A percentile compares a stretch with the other conserved stretches of the same genome.
Conservation (phyloP, 2,797 vertebrate species). For the Centroberyx gerrardi region DNA sequence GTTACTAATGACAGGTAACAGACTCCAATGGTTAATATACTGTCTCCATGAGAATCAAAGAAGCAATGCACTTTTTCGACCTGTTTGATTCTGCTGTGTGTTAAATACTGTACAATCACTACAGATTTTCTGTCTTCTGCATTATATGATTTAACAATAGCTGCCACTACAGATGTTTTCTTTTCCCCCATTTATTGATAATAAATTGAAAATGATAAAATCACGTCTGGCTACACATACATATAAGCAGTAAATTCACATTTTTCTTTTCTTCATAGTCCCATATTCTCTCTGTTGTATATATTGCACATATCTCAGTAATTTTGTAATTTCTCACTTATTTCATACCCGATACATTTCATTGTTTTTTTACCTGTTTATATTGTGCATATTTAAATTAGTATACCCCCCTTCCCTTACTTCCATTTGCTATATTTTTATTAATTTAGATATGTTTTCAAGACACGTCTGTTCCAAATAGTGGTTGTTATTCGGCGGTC, state of each 20-base stretch:
- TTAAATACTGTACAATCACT: constrained; percentile 58
- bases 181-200: constrained; percentile 50
- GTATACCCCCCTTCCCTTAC: too few species aligned
- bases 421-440: too few species aligned
- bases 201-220: constrained; percentile 55
- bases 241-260: background rate
- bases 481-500: background rate
- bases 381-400: too few species aligned
- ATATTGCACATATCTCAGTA: too few species aligned
- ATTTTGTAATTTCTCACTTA: too few species aligned
- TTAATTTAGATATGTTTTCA: too few species aligned
- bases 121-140: constrained; percentile 40
- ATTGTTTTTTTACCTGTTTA: too few species aligned
- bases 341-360: too few species aligned
- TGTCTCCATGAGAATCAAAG: constrained; percentile 59
- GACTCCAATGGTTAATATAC: constrained; percentile 19
- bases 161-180: constrained; percentile 37
- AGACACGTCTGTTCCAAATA: too few species aligned
- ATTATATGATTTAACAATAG: constrained; percentile 44
- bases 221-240: constrained; percentile 1
- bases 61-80: constrained; percentile 82
- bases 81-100: constrained; percentile 26
- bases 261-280: too few species aligned
- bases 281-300: background rate
- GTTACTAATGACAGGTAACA: constrained; percentile 26